Conservation (phyloP, 1,140 invertebrate species). For the Diploscapter pachys region DNA sequence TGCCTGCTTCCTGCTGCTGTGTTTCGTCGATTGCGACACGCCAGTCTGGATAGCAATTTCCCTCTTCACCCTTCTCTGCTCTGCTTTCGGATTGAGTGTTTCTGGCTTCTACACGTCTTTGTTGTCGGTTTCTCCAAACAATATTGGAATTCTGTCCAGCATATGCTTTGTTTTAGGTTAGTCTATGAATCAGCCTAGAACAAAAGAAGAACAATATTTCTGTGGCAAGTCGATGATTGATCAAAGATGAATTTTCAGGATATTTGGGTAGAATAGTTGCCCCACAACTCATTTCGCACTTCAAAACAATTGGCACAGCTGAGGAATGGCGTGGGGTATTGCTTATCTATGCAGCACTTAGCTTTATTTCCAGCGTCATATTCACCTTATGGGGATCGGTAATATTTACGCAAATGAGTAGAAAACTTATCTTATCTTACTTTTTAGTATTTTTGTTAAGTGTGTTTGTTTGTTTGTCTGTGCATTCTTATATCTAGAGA, state of each 20-base stretch:
- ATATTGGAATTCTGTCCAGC: conserved; percentile 21
- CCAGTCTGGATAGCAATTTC: conserved; percentile 9
- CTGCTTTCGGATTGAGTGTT: conserved; percentile 18
- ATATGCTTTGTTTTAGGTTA: not conserved
- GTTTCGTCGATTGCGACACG: not conserved
- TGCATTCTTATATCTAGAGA: too few species aligned
- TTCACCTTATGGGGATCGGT: conserved; percentile 12
- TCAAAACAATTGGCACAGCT: conserved; percentile 9
- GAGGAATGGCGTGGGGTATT: conserved; percentile 22
- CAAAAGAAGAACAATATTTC: not conserved
- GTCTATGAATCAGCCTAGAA: conserved; percentile 1
- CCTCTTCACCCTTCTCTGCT: conserved; percentile 4
- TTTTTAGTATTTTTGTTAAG: too few species aligned
- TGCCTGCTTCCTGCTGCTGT: not conserved
- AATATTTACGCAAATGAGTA: not conserved
- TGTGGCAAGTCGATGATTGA: not conserved
- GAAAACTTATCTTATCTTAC: too few species aligned
- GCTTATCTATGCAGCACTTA: conserved; percentile 7
- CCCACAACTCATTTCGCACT: not conserved
- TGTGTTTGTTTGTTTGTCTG: too few species aligned
- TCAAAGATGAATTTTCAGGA: conserved; percentile 16
- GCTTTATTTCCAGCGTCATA: not conserved
- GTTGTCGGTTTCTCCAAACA: conserved; percentile 17
- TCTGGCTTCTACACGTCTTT: conserved; percentile 27
- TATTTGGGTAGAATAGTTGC: conserved; percentile 3